A percentile compares a stretch with the other conserved stretches of the same genome.
Conservation (phyloP, 1,140 invertebrate species). For the Nasonia giraulti region DNA sequence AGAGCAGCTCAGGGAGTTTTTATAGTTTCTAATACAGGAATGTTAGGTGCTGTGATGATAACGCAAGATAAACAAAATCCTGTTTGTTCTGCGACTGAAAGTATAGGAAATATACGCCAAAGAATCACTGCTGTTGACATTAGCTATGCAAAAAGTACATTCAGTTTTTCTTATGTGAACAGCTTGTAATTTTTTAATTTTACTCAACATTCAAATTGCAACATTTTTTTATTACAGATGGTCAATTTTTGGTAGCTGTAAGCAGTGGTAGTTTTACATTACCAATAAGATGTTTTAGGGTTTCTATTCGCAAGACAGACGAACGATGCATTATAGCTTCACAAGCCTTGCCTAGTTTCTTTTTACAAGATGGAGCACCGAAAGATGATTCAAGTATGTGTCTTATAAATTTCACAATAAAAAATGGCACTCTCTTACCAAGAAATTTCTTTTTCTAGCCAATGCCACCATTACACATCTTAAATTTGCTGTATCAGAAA, state of each 20-base stretch:
- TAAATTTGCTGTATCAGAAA: slow-evolving; percentile 87
- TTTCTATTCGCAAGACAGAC: slow-evolving; percentile 78
- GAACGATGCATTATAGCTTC: slow-evolving; percentile 79
- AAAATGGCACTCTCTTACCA: slow-evolving; percentile 15
- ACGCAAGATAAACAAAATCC: slow-evolving; percentile 73
- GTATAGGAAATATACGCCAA: slow-evolving; percentile 82
- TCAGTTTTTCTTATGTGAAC: slow-evolving; percentile 36
- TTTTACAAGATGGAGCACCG: slow-evolving; percentile 79
- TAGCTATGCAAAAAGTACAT: slow-evolving; percentile 82
- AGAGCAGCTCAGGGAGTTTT: slow-evolving; percentile 87
- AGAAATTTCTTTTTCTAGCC: slow-evolving; percentile 51
- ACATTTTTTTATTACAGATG: slow-evolving; percentile 74
- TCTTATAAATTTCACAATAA: slow-evolving; percentile 25
- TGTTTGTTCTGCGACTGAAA: slow-evolving; percentile 77
- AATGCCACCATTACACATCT: slow-evolving; percentile 79
- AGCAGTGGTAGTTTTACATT: slow-evolving; percentile 80
- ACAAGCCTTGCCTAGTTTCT: slow-evolving; percentile 88
- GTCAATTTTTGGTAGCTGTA: slow-evolving; percentile 86
- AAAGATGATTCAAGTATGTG: slow-evolving; percentile 71
- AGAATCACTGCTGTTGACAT: slow-evolving; percentile 85
- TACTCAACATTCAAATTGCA: slow-evolving; percentile 44
- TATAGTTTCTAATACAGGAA: slow-evolving; percentile 88
- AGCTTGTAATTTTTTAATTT: slow-evolving; percentile 42
- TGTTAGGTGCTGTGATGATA: slow-evolving; percentile 83
- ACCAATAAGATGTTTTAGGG: slow-evolving; percentile 85